Conservation (phyloP, 35 echinoderm and acorn worm genomes). For the Lytechinus variegatus region DNA sequence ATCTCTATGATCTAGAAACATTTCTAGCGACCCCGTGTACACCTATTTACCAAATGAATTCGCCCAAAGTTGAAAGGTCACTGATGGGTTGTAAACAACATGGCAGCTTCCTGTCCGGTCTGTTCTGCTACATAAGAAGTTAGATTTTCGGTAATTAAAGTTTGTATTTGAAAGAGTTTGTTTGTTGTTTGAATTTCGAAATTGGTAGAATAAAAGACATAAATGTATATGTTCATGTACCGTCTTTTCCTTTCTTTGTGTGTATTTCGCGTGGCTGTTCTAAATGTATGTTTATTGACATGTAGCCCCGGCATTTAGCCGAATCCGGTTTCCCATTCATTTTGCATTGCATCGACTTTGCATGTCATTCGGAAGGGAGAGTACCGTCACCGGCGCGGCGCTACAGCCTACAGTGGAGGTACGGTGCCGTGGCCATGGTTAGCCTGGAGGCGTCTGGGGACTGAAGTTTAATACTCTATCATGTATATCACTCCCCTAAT, state of each 20-base stretch:
- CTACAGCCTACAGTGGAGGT: too few relatives aligned
- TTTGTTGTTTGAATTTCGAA: not conserved
- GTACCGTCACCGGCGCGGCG: too few relatives aligned
- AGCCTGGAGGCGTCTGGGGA: too few relatives aligned
- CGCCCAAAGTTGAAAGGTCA: constrained; percentile 22
- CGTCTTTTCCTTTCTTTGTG: not conserved
- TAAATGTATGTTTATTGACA: not conserved
- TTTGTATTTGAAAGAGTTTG: not conserved
- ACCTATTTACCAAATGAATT: not conserved
- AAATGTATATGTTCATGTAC: not conserved
- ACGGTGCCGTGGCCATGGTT: too few relatives aligned
- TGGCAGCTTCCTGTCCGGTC: constrained; percentile 35
- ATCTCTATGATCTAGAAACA: too few relatives aligned
- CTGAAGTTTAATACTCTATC: too few relatives aligned
- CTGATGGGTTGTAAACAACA: constrained; percentile 24
- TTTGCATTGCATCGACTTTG: too few relatives aligned
- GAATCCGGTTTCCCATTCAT: too few relatives aligned
- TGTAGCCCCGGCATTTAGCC: too few relatives aligned
- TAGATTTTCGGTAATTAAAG: not conserved
- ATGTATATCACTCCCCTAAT: too few relatives aligned
- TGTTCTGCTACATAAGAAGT: not conserved
- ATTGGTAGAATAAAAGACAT: not conserved
- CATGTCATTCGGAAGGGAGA: too few relatives aligned
- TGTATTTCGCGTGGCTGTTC: not conserved
- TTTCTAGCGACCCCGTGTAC: not conserved